These are phyloP conservation scores for Rhinichthys osculus DNA, from an alignment of 2,797 vertebrate species.

Conservation along the genomic window DNA sequence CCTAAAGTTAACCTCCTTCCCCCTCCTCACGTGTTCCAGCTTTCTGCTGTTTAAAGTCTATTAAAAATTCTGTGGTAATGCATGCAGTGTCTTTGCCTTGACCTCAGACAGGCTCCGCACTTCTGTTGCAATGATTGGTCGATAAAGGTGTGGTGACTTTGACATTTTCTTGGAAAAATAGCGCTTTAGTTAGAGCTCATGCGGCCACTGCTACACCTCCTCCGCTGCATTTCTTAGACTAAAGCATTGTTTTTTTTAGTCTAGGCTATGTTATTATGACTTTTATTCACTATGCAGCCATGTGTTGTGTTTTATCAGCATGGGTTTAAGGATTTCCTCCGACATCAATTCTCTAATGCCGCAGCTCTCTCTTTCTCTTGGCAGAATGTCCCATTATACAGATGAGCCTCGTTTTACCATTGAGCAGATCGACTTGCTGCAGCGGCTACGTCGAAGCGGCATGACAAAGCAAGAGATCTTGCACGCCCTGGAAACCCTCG, in stretches of 20 bases:
- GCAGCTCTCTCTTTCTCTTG: constrained; percentile 26
- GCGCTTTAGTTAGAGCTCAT: constrained; percentile 1
- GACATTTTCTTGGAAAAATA: constrained; percentile 47
- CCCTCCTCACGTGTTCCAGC: constrained; percentile 49
- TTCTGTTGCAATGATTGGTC: constrained; percentile 51
- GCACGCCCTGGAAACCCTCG: constrained; percentile 94
- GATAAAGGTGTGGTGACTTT: constrained; percentile 45
- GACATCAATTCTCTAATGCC: constrained; percentile 10
- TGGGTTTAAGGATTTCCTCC: constrained; percentile 15
- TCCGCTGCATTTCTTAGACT: constrained; percentile 3
- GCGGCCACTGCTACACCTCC: constrained; percentile 9
- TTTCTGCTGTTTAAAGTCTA: constrained; percentile 63
- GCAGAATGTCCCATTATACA: constrained; percentile 95
- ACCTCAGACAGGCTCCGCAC: constrained; percentile 55
- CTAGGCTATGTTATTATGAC: constrained; percentile 6
- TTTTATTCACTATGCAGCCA: background rate
- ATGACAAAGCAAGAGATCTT: constrained; percentile 96
- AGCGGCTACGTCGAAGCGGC: constrained; percentile 92
- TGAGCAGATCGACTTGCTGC: constrained; percentile 98
- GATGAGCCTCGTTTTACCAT: constrained; percentile 99
- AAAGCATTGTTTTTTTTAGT: background rate
- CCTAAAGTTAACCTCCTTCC: constrained; percentile 63
- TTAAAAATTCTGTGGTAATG: constrained; percentile 65
- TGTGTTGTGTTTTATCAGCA: constrained; percentile 21
- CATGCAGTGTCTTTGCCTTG: constrained; percentile 70